Conservation (phyloP, 1,140 invertebrate species). For the Charaxes varanes region DNA sequence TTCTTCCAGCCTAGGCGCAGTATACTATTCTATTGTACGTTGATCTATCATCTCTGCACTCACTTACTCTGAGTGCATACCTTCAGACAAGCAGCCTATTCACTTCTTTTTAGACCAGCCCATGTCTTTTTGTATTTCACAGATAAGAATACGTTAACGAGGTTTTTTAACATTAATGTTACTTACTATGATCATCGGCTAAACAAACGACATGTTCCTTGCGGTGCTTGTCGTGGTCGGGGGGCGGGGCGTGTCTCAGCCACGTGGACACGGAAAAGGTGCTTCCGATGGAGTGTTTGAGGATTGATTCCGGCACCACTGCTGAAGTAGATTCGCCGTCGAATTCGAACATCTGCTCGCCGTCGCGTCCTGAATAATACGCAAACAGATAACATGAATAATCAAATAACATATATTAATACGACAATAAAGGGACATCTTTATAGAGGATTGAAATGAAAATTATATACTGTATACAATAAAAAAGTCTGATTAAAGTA, state of each 20-base stretch:
- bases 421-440: no score
- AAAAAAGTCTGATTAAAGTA: no score
- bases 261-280: slow-evolving; percentile 94
- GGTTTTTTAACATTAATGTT: not conserved
- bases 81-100: no score
- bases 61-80: no score
- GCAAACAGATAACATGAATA: not conserved
- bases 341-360: slow-evolving; percentile 96
- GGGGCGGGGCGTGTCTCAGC: slow-evolving; percentile 87
- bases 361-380: slow-evolving; percentile 53
- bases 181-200: slow-evolving; percentile 96
- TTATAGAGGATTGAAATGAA: no score
- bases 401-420: not conserved
- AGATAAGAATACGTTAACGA: no score
- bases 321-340: slow-evolving; percentile 91
- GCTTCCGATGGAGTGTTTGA: slow-evolving; percentile 84
- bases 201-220: slow-evolving; percentile 97
- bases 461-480: no score
- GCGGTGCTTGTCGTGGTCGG: slow-evolving; percentile 86
- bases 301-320: slow-evolving; percentile 83
- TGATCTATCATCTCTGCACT: no score
- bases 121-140: no score
- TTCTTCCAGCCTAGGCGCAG: no score
- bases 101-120: no score
- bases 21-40: no score